Base-by-base conservation (phyloP, 2,797 vertebrate species). In the Sebastes umbrosus region DNA sequence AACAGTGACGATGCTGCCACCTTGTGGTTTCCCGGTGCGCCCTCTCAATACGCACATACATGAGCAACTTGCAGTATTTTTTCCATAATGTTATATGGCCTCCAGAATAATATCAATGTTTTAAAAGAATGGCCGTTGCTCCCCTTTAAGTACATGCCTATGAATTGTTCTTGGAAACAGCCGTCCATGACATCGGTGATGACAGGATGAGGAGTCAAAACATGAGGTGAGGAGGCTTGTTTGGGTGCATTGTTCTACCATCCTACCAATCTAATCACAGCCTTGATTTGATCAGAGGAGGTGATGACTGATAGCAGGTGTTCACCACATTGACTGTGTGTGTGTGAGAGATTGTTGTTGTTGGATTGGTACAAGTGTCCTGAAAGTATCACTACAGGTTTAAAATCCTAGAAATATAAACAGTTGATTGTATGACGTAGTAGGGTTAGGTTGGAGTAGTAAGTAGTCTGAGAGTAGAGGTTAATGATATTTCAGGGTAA, bases 241-340 rank as follows among this genome's bases (percentile, higher is more conserved):
- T 0, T 43, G 69, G 52, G 22, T 10, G 4, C 50, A 78, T 22
- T 66, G 39, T 67, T 75, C n/a, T 12, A 8, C 65, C 6, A 10
- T 8, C 10, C 25, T 14, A 25, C 8, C 22, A 31, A 68, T 58
- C 50, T 32, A 54, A 65, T 75, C 58, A 54, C 32, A 64, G 71
- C 22, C 34, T 36, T 52, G 55, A 82, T 77, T 77, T 29, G 50
- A 77, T 81, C 39, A 81, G 69, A 46, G 6, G 36, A 31, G 34
- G n/a, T 16, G n/a, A 2, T 75, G 66, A 74, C 74, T 24, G 58
- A 52, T 20, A 9, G 8, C 4, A 57, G 24, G 50, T 27, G 1
- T 18, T 60, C 34, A 62, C 20, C 7, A 8, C 3, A 1, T 22
- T 7, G 6, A 25, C 13, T 39, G 12, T 36, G 27, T 31, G 27